A percentile compares a stretch with the other conserved stretches of the same genome.
These are phyloP conservation scores for Pterois miles DNA, from an alignment of 2,797 vertebrate genomes.

Conservation along the genomic window DNA sequence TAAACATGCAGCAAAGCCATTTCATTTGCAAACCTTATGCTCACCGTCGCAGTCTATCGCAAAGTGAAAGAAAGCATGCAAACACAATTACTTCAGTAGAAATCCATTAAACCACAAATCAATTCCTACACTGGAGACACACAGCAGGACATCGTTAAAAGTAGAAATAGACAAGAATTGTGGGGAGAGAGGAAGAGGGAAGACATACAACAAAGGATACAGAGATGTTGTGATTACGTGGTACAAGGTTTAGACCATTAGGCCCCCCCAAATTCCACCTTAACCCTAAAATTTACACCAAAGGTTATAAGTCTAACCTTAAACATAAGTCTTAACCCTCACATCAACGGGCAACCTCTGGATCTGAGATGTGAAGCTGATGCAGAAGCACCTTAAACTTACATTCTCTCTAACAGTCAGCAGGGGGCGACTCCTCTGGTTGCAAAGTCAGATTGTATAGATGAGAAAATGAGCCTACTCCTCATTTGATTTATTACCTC, in stretches of 20 bases:
- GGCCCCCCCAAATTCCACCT: not conserved
- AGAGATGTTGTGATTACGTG: not conserved
- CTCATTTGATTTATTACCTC: no score
- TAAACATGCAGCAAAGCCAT: not conserved
- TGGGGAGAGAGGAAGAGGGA: not conserved
- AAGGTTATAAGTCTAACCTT: not conserved
- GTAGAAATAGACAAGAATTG: not conserved
- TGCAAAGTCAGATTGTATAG: no score
- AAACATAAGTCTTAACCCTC: not conserved
- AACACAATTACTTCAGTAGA: not conserved
- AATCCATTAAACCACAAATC: no score
- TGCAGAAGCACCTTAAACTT: no score
- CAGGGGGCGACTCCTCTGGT: no score
- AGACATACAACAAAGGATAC: not conserved
- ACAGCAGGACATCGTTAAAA: not conserved
- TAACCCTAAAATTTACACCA: not conserved
- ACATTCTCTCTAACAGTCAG: no score
- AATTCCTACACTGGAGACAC: not conserved
- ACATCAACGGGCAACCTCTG: rapidly evolving
- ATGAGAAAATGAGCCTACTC: rapidly evolving
- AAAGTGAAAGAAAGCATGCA: not conserved
- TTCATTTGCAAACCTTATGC: not conserved
- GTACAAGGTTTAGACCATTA: not conserved
- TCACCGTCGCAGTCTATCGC: not conserved
- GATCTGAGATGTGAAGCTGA: no score